These are phyloP conservation scores for Orthosia gracilis DNA, from an alignment of 2,888 invertebrate species.

Conservation along the genomic window DNA sequence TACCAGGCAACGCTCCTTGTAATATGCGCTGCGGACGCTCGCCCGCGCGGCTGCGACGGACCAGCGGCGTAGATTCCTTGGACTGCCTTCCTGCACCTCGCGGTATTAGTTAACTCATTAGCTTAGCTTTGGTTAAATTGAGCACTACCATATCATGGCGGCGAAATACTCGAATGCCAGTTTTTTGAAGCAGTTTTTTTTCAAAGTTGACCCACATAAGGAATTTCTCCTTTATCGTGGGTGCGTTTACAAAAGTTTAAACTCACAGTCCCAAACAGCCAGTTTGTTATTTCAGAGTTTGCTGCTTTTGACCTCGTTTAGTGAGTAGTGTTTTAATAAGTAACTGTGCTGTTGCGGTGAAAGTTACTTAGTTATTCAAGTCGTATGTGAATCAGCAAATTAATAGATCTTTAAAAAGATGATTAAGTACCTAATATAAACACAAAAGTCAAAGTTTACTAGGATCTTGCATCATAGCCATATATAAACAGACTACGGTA, in stretches of 20 bases:
- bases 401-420: too few species aligned
- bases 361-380: too few species aligned
- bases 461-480: too few species aligned
- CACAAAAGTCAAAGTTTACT: background rate
- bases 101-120: slow-evolving; percentile 91
- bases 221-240: too few species aligned
- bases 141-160: slow-evolving; percentile 93
- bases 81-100: slow-evolving; percentile 87
- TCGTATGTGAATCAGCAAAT: too few species aligned
- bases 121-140: slow-evolving; percentile 93
- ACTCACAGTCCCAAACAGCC: too few species aligned
- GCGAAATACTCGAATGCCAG: slow-evolving; percentile 90
- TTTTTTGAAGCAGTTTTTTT: slow-evolving; percentile 74
- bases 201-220: background rate
- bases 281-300: too few species aligned
- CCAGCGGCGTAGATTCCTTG: slow-evolving; percentile 89
- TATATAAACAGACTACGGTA: too few species aligned
- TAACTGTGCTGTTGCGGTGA: background rate
- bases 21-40: slow-evolving; percentile 91
- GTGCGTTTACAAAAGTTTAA: too few species aligned
- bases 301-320: too few species aligned
- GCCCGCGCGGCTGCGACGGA: slow-evolving; percentile 93
- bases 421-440: too few species aligned
- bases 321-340: background rate
- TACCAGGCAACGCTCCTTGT: slow-evolving; percentile 89